Base-by-base conservation (phyloP, 2,888 invertebrate genomes). In the Mythimna albipuncta region DNA sequence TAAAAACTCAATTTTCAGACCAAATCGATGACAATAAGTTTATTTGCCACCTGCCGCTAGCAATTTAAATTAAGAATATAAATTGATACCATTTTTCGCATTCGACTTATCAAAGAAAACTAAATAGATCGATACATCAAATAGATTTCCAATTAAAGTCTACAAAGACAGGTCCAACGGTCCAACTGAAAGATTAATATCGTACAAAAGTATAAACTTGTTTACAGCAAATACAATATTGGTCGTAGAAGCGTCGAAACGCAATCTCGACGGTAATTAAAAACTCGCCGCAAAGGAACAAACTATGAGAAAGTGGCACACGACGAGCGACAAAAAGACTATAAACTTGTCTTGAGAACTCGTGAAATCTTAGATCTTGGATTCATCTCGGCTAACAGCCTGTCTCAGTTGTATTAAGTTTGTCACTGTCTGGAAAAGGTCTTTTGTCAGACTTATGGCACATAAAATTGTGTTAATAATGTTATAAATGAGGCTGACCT, bases 221-320 rank as follows among this genome's bases (percentile, higher is more conserved):
- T 87, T 88, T 87, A 88, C 86, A 84, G 82, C 85, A 88, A 89
- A 88, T 81, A 87, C 81, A 86, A 82, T 81, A 82, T 81, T 83
- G 83, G 88, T 85, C 72, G 81, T 75, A 83, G 66, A 83, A 72
- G 75, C 61, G 69, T 57, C 70, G 19, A 71, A 68, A 75, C 87
- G 90, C 91, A 92, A 92, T 91, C 90, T 91, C 87, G 83, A 67
- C 83, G 79, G 88, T 93, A 92, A 94, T 93, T 93, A 94, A 93
- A 93, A 93, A 90, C 90, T 90, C 82, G 85, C 85, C 88, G 77
- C 84, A 72, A 77, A 73, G 84, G 89, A 81, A 68, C 72, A 79
- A 86, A 81, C 81, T 84, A 74, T 75, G 72, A 75, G 62, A 79
- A 73, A 81, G 64, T 76, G 26, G 70, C 68, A 79, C 81, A 85